A percentile compares a stretch with the other conserved stretches of the same genome.
These are phyloP conservation scores for Lysiphlebus fabarum DNA, from an alignment of 1,140 invertebrate genomes.

Conservation along the genomic window DNA sequence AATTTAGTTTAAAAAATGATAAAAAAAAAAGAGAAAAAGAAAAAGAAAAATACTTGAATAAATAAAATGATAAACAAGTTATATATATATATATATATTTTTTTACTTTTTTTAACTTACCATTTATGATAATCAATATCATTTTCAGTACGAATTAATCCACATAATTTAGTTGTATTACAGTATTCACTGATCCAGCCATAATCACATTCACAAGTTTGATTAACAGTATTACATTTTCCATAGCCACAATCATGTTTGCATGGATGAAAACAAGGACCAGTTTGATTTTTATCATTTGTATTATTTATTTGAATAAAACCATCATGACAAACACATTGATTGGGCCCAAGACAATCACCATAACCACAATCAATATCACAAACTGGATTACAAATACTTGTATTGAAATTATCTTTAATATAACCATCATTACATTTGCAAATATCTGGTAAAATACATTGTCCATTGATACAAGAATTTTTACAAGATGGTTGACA, in stretches of 20 bases:
- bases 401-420: constrained; percentile 5
- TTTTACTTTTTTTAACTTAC: not conserved
- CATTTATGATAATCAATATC: constrained; percentile 19
- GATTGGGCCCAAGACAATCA: constrained; percentile 19
- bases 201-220: constrained; percentile 19
- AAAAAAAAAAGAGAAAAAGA: not conserved
- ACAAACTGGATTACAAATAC: constrained; percentile 15
- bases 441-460: constrained; percentile 7
- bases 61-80: not conserved
- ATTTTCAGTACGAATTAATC: constrained; percentile 12
- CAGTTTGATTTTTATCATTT: not conserved
- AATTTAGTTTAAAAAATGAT: not conserved
- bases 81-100: not conserved
- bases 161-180: constrained; percentile 3
- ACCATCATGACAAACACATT: constrained; percentile 17
- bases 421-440: constrained; percentile 16
- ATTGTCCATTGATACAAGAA: constrained; percentile 16
- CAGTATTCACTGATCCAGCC: constrained; percentile 18
- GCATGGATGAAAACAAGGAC: constrained; percentile 17
- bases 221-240: constrained; percentile 16
- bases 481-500: constrained; percentile 17
- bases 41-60: not conserved
- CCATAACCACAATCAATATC: constrained; percentile 14
- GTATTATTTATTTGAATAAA: constrained; percentile 13
- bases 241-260: constrained; percentile 18